Conservation (phyloP, 1,140 invertebrate species). For the Drosophila busckii region DNA sequence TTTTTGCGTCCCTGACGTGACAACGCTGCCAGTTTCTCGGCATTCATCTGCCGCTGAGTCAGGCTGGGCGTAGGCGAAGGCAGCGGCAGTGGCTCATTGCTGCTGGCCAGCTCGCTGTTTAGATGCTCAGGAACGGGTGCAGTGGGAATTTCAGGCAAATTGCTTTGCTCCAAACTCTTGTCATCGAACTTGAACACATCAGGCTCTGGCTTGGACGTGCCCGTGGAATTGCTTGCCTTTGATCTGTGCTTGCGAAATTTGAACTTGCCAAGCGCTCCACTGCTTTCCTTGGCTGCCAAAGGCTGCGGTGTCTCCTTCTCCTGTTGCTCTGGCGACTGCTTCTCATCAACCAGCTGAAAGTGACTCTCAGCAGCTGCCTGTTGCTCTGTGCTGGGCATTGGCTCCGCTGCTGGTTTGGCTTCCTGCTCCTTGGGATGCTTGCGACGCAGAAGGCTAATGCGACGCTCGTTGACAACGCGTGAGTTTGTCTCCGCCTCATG, state of each 20-base stretch:
- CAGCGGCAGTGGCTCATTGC: constrained; percentile 14
- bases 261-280: constrained; percentile 56
- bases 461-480: constrained; percentile 67
- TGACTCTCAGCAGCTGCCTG: constrained; percentile 39
- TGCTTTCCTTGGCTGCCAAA: constrained; percentile 1
- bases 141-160: constrained; percentile 22
- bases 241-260: constrained; percentile 58
- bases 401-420: constrained; percentile 14
- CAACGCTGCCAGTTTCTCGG: constrained; percentile 57
- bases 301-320: constrained; percentile 25
- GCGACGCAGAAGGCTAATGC: constrained; percentile 58
- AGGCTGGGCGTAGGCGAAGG: constrained; percentile 56
- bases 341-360: constrained; percentile 65
- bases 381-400: constrained; percentile 11
- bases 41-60: constrained; percentile 42
- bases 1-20: constrained; percentile 74
- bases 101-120: constrained; percentile 15
- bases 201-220: constrained; percentile 44
- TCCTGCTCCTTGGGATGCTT: constrained; percentile 25
- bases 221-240: constrained; percentile 33
- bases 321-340: constrained; percentile 33
- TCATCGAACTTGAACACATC: constrained; percentile 75
- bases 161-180: constrained; percentile 42
- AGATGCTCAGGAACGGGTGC: constrained; percentile 29
- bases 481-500: constrained; percentile 72